Evolutionary conservation across 2,888 invertebrate genomes (phyloP).

Genomic region (Orchesella flavescens): DNA sequence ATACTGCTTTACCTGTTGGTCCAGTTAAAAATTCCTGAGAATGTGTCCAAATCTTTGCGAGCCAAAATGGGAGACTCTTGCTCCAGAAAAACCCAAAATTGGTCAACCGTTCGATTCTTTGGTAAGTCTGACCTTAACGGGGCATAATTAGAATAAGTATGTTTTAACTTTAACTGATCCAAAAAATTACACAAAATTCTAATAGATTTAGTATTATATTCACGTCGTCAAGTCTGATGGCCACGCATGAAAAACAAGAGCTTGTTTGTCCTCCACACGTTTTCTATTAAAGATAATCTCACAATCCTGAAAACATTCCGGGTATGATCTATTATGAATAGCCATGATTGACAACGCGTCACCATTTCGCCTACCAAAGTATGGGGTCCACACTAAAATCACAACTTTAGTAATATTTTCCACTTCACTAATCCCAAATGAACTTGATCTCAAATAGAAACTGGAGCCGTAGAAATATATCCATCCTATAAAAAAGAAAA

Average conservation of each 20-base stretch:
- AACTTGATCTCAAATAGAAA: too few species aligned
- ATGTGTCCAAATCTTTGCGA: neutral
- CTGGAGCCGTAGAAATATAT: too few species aligned
- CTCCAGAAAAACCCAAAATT: neutral
- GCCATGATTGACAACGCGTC: neutral
- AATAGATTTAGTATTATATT: neutral
- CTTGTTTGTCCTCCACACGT: neutral
- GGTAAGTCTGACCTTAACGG: conserved; percentile 1
- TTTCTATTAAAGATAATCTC: neutral
- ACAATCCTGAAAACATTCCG: neutral
- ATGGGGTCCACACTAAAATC: neutral
- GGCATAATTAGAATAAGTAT: neutral
- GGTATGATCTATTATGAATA: neutral
- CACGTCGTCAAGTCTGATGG: neutral
- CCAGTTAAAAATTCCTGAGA: conserved; percentile 7
- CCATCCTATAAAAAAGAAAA: too few species aligned
- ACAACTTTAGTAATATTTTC: neutral
- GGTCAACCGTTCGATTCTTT: neutral
- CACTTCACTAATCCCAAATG: too few species aligned
- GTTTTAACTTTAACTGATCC: neutral
- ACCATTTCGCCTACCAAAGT: neutral
- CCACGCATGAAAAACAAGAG: neutral
- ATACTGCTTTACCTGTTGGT: neutral
- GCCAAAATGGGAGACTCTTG: neutral
- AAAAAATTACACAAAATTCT: neutral